Percentiles rank a stretch among this genome's conserved stretches.
Conservation (phyloP, 2,113 vertebrate genomes). For the Ursus arctos region DNA sequence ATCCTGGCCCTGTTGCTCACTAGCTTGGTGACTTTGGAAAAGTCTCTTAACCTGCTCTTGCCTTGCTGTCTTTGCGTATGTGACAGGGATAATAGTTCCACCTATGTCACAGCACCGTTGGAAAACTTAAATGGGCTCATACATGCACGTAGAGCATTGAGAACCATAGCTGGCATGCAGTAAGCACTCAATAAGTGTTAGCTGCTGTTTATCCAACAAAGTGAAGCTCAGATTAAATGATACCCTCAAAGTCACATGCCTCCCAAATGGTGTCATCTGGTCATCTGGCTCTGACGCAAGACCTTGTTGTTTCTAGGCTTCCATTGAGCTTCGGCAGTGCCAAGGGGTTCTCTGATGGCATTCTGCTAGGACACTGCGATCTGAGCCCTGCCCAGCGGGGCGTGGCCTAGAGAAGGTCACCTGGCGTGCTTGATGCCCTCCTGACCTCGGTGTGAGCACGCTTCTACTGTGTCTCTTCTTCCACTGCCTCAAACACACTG, state of each 20-base stretch:
- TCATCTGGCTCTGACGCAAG: neutral
- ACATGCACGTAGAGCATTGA: neutral
- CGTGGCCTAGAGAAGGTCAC: neutral
- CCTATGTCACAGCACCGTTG: neutral
- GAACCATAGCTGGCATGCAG: neutral
- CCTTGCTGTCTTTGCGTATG: neutral
- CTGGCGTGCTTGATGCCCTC: no score
- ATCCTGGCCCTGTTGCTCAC: neutral
- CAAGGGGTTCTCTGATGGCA: neutral
- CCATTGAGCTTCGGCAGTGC: accelerated
- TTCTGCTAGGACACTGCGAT: neutral
- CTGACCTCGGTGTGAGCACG: neutral
- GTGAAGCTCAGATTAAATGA: neutral
- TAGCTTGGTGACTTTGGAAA: neutral
- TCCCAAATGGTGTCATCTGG: neutral
- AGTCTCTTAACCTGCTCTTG: neutral
- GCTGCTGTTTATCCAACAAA: neutral
- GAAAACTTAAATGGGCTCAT: neutral
- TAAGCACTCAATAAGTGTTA: neutral
- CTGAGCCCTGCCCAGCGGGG: neutral
- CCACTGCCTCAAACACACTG: neutral
- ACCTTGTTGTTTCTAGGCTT: neutral
- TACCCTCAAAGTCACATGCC: neutral
- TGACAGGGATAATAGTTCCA: neutral
- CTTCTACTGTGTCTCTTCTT: neutral